A percentile compares a stretch with the other conserved stretches of the same genome.
Conservation (phyloP, 2,888 invertebrate species). For the Nebria brevicollis region DNA sequence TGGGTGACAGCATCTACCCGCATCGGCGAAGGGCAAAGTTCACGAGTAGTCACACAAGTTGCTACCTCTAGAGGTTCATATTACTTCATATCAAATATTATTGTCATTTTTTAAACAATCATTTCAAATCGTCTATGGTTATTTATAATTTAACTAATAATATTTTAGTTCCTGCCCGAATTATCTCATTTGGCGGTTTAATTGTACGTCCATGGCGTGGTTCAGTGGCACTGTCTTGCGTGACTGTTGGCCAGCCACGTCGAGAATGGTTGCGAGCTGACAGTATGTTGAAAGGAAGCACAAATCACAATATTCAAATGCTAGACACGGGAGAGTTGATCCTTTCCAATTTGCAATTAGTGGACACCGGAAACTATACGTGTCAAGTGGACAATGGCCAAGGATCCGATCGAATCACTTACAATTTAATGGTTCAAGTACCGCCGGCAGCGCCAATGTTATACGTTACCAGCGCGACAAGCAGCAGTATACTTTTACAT, state of each 20-base stretch:
- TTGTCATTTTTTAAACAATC: neutral
- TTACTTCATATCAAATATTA: neutral
- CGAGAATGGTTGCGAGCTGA: conserved; percentile 74
- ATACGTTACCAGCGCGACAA: conserved; percentile 80
- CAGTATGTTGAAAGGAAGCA: conserved; percentile 67
- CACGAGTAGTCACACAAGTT: conserved; percentile 73
- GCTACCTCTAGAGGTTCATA: conserved; percentile 69
- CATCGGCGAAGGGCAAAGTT: conserved; percentile 81
- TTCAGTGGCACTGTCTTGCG: conserved; percentile 71
- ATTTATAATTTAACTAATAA: neutral
- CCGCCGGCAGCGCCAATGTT: conserved; percentile 79
- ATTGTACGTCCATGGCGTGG: conserved; percentile 75
- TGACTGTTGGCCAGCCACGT: conserved; percentile 73
- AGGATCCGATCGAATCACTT: conserved; percentile 74
- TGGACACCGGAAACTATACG: conserved; percentile 77
- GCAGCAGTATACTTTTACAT: conserved; percentile 77
- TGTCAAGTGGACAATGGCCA: conserved; percentile 77
- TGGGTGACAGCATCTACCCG: conserved; percentile 82
- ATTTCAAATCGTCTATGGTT: neutral
- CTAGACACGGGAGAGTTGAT: conserved; percentile 74
- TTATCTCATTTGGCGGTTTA: conserved; percentile 76
- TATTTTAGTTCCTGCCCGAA: conserved; percentile 70
- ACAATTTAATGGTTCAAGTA: conserved; percentile 76
- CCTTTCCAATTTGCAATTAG: conserved; percentile 70
- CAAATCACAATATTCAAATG: conserved; percentile 70